Evolutionary conservation across 2,888 invertebrate species (phyloP).

Genomic region (Ferdinandea cuprea): DNA sequence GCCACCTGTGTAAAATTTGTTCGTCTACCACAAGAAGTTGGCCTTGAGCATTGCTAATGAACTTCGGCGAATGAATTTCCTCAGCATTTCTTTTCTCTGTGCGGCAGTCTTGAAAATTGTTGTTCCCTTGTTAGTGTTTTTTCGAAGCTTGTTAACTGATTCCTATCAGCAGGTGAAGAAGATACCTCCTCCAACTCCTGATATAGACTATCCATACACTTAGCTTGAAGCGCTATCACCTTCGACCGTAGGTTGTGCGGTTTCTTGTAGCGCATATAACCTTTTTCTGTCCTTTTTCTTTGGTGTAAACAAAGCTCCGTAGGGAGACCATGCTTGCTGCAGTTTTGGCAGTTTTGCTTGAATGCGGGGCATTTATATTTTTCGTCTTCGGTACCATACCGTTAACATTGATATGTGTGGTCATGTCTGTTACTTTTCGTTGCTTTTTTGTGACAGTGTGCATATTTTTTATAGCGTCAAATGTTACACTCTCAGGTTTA

Average conservation of each 20-base stretch:
- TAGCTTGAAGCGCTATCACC: neutral
- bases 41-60: too few species aligned
- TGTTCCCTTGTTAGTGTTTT: too few species aligned
- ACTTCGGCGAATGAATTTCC: too few species aligned
- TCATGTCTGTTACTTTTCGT: constrained; percentile 1
- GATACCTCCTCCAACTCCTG: too few species aligned
- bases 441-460: constrained; percentile 8
- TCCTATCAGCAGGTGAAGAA: too few species aligned
- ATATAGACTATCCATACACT: too few species aligned
- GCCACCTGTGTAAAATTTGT: too few species aligned
- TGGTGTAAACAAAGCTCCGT: constrained; percentile 22
- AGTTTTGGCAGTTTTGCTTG: constrained; percentile 12
- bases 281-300: constrained; percentile 3
- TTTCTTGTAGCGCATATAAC: neutral
- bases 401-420: constrained; percentile 1
- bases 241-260: neutral
- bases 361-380: constrained; percentile 21
- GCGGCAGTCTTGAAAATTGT: too few species aligned
- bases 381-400: constrained; percentile 15
- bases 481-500: constrained; percentile 1
- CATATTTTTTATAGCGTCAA: constrained; percentile 23
- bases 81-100: too few species aligned
- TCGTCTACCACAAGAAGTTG: too few species aligned
- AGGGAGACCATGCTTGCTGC: constrained; percentile 7
- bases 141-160: too few species aligned